These are phyloP conservation scores for Luperina testacea DNA, from an alignment of 2,888 invertebrate species.

Conservation along the genomic window DNA sequence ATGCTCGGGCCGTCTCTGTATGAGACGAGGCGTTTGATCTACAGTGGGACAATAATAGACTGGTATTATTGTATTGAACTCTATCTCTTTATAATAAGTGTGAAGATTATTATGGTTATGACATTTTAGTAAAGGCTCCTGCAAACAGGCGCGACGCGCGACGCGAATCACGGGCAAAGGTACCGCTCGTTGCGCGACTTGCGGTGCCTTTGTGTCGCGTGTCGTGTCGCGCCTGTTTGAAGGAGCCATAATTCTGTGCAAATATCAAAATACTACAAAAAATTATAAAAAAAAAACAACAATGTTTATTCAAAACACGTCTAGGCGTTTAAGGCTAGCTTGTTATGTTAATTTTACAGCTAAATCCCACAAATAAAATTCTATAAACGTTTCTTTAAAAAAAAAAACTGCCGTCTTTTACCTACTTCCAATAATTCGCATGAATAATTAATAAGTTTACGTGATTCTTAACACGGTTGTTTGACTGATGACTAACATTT, in stretches of 20 bases:
- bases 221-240: too few species aligned
- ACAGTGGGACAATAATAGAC: too few species aligned
- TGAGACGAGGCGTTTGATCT: neutral
- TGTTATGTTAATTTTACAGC: neutral
- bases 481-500: slow-evolving; percentile 51
- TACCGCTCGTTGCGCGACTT: too few species aligned
- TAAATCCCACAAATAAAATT: neutral
- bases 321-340: slow-evolving; percentile 5
- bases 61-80: neutral
- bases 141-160: too few species aligned
- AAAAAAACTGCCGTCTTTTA: slow-evolving; percentile 2
- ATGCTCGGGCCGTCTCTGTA: too few species aligned
- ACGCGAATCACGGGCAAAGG: too few species aligned
- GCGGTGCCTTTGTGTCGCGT: too few species aligned
- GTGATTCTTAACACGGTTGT: slow-evolving; percentile 11
- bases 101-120: neutral
- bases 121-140: too few species aligned
- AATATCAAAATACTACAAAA: neutral
- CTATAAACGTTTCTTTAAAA: neutral
- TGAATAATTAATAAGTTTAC: slow-evolving; percentile 18
- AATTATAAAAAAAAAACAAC: neutral
- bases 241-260: neutral
- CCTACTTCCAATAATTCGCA: slow-evolving; percentile 24
- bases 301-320: neutral
- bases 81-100: neutral